Conservation (phyloP, 2,113 vertebrate genomes). For the Platysternon megacephalum region DNA sequence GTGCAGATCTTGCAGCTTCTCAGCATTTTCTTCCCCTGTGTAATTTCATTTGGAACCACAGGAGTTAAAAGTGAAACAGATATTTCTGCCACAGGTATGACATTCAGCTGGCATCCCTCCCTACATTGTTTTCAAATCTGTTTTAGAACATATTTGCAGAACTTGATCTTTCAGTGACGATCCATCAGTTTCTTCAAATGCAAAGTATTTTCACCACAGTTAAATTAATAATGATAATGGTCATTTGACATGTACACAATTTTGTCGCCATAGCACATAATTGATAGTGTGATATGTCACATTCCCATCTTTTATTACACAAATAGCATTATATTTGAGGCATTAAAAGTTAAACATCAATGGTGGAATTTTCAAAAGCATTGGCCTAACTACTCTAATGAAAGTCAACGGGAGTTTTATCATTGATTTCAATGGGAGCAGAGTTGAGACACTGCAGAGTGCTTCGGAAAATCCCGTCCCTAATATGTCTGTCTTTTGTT, state of each 20-base stretch:
- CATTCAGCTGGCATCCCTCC: too few species aligned
- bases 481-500: background rate
- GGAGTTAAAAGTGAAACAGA: background rate
- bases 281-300: background rate
- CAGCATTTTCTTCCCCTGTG: background rate
- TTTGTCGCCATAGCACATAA: background rate
- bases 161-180: constrained; percentile 16
- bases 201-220: background rate
- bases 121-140: background rate
- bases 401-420: background rate
- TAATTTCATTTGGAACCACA: background rate
- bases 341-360: constrained; percentile 55
- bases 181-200: constrained; percentile 22
- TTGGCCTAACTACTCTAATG: background rate
- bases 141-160: background rate
- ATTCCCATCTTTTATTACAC: background rate
- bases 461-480: constrained; percentile 29
- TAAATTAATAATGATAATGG: constrained; percentile 36
- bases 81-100: background rate
- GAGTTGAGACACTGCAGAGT: background rate
- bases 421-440: background rate
- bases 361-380: background rate
- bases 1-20: background rate
- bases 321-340: background rate
- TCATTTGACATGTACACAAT: background rate